Base-by-base conservation (phyloP, 2,797 vertebrate species). In the Phaenicophaeus curvirostris region DNA sequence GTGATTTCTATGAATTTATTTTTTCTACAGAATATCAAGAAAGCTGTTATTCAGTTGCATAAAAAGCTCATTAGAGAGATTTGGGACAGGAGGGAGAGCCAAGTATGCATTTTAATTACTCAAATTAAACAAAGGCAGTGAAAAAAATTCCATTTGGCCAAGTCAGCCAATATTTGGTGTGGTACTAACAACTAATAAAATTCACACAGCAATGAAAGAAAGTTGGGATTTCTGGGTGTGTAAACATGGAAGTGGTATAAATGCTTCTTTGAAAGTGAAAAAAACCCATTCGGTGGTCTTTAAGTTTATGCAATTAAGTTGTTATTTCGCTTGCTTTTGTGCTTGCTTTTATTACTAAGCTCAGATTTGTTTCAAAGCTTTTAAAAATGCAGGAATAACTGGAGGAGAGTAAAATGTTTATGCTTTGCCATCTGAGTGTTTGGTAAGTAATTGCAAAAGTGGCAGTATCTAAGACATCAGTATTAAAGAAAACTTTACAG, bases 21-120 rank as follows among this genome's bases (percentile, higher is more conserved):
- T 77, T 87, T 80, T 53, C 54, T 81, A n/a, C 55, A 86, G 41
- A 62, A 48, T 69, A 79, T 33, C 39, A 54, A 39, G 53, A 87
- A 93, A 89, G 21, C 11, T 86, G 77, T 88, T 93, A 53, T 37
- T 96, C 58, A 84, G 44, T 78, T 94, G 82, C 53, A 88, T 57
- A 79, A 91, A 93, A 94, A 57, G 35, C n/a, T 28, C 27, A 63
- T 91, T 78, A 80, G 23, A 82, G 54, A 84, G 53, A 82, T 54
- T 48, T 21, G 46, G 21, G 42, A 31, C 48, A 13, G 37, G 15
- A 31, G 6, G 15, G 19, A 24, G 33, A 66, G 15, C 7, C 21
- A 87, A 79, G 78, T 62, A 88, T 48, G 25, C 37, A 61, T 94
- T 94, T 91, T 84, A 90, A 90, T 93, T 91, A 55, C 37, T 85